Conservation (phyloP, 2,113 vertebrate genomes). For the Osmerus mordax region DNA sequence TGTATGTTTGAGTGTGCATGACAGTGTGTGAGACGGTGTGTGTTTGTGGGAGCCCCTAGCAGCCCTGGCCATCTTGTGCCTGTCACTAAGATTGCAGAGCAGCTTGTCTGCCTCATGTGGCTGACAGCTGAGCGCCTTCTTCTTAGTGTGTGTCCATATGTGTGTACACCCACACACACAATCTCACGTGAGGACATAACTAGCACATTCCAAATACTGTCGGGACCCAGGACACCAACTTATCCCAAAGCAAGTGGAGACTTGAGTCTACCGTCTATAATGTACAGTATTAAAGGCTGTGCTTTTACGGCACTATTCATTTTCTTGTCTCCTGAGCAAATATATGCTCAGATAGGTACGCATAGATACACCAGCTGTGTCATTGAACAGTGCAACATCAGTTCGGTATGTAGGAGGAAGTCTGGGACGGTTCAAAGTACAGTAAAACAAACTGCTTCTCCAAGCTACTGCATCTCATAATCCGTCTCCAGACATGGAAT, state of each 20-base stretch:
- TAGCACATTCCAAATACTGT: slow-evolving; percentile 32
- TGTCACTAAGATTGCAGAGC: slow-evolving; percentile 83
- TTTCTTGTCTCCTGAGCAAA: too few species aligned
- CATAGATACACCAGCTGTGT: too few species aligned
- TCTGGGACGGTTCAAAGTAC: too few species aligned
- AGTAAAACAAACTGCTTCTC: not conserved
- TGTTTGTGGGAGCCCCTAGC: slow-evolving; percentile 78
- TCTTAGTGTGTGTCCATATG: slow-evolving; percentile 23
- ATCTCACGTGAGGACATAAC: slow-evolving; percentile 5
- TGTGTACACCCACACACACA: not conserved
- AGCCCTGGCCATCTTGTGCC: slow-evolving; percentile 84
- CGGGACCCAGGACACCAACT: slow-evolving; percentile 33
- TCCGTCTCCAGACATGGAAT: not conserved
- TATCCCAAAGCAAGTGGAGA: too few species aligned
- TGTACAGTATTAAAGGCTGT: too few species aligned
- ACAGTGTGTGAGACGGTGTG: slow-evolving; percentile 22
- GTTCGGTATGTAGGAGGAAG: too few species aligned
- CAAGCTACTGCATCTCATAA: not conserved
- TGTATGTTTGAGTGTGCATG: slow-evolving; percentile 33
- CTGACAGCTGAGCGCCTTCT: slow-evolving; percentile 61
- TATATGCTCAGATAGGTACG: too few species aligned
- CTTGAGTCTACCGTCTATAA: too few species aligned
- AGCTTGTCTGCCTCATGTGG: slow-evolving; percentile 57
- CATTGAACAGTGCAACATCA: too few species aligned
- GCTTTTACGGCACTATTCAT: too few species aligned